Evolutionary conservation across 2,797 vertebrate genomes (phyloP).

Genomic region (Limosa lapponica): DNA sequence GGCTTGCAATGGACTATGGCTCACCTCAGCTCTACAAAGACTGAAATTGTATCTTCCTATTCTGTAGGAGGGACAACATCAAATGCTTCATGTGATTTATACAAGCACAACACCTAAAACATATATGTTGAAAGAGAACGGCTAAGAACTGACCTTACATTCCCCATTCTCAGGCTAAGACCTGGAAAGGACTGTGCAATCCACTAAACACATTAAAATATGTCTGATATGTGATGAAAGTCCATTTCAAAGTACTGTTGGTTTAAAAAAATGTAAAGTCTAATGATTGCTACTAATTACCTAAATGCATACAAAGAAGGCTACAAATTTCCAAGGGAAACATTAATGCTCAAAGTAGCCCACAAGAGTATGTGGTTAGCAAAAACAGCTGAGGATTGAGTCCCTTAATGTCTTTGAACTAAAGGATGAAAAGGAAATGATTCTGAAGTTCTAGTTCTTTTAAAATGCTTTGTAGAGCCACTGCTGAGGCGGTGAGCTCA

Average conservation of each 20-base stretch:
- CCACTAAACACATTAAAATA: neutral
- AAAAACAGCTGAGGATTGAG: neutral
- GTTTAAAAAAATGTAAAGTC: neutral
- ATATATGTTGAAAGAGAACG: neutral
- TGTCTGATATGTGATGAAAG: neutral
- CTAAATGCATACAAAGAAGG: neutral
- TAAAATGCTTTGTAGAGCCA: neutral
- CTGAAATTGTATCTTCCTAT: neutral
- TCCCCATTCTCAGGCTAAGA: neutral
- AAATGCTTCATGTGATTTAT: neutral
- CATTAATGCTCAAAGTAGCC: neutral
- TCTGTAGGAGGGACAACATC: neutral
- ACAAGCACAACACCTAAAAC: neutral
- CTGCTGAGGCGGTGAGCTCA: rapidly evolving
- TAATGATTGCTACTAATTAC: neutral
- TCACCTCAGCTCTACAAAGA: neutral
- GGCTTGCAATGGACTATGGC: rapidly evolving
- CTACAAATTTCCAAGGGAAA: neutral
- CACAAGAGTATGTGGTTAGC: neutral
- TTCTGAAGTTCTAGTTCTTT: neutral
- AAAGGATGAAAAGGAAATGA: neutral
- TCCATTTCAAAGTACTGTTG: neutral
- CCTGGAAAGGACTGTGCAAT: neutral
- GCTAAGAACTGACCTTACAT: neutral
- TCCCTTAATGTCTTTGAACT: neutral